Evolutionary conservation across 2,113 vertebrate species (phyloP), one percentile per base, ranked within the genome.

Genomic region (cat (Felis catus)): DNA sequence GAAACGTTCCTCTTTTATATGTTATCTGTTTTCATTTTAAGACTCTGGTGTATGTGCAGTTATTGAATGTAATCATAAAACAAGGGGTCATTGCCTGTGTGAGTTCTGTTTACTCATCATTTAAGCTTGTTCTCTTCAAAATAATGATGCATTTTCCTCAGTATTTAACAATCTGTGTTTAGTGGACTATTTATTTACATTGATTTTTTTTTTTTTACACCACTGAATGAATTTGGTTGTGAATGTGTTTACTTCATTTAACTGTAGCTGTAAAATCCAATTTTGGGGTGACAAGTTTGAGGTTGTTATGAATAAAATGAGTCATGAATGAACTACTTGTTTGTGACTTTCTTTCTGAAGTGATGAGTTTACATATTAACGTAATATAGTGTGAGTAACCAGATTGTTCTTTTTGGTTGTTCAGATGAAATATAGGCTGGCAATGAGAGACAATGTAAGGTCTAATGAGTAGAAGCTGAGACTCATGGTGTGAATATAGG

Each of bases 241-340:
- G 92, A 79, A 82, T 91, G 31, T 93, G 31, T 97, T 96, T 95
- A 96, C 39, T 92, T 97, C 53, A 95, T 97, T 94, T 86, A 87
- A 68, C 63, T 95, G 39, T 92, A 78, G 80, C 61, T 98, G 15
- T 93, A 86, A 95, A 97, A 93, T 89, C 68, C 2, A 48, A 66
- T 91, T 94, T 96, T 70, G 0, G 84, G 90, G 87, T 96, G 92
- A 95, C 82, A 96, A 39, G 71, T 97, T 94, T 95, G 82, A 97
- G 91, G 79, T 95, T 85, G 71, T 97, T 93, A 89, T 85, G 93
- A 95, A 93, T 97, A 98, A 95, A 78, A 93, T 89, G 96, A 92
- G 48, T 96, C 91, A 91, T 98, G 97, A 98, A 98, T 96, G 97
- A 97, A 89, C 83, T 81, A 36, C 85, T 97, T 97, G 90, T 97